Evolutionary conservation across 2,888 invertebrate genomes (phyloP).

Genomic region (Acanthosepion esculentum): DNA sequence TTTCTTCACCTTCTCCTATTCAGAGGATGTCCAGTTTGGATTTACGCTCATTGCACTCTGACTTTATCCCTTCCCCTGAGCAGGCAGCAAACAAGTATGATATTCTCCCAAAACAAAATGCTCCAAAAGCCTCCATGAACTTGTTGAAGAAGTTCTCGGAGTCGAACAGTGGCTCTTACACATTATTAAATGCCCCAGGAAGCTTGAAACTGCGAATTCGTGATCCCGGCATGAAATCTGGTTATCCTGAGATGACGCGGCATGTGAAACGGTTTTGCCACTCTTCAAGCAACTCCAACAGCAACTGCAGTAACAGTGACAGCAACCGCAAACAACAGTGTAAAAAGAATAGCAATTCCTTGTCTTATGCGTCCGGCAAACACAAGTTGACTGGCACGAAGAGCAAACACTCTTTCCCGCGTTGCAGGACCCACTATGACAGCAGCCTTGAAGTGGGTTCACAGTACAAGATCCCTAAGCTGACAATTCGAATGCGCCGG

Average conservation of each 20-base stretch:
- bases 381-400: slow-evolving; percentile 34
- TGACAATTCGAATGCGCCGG: slow-evolving; percentile 61
- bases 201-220: slow-evolving; percentile 46
- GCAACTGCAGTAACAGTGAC: not conserved
- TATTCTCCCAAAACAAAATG: not conserved
- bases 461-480: slow-evolving; percentile 58
- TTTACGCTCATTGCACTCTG: not conserved
- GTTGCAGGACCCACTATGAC: not conserved
- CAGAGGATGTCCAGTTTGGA: not conserved
- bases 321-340: slow-evolving; percentile 24
- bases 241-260: not conserved
- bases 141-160: slow-evolving; percentile 37
- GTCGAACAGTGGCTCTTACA: not conserved
- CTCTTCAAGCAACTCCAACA: not conserved
- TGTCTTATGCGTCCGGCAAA: not conserved
- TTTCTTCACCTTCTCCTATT: not conserved
- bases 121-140: not conserved
- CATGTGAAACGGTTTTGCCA: not conserved
- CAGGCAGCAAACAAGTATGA: slow-evolving; percentile 34
- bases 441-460: slow-evolving; percentile 49
- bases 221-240: slow-evolving; percentile 33
- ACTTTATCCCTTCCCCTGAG: not conserved
- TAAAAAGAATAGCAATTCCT: slow-evolving; percentile 38
- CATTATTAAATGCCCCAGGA: slow-evolving; percentile 37
- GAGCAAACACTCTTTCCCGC: slow-evolving; percentile 44